These are phyloP conservation scores for Magallana ariakensis DNA, from an alignment of 1,140 invertebrate genomes.

Conservation along the genomic window DNA sequence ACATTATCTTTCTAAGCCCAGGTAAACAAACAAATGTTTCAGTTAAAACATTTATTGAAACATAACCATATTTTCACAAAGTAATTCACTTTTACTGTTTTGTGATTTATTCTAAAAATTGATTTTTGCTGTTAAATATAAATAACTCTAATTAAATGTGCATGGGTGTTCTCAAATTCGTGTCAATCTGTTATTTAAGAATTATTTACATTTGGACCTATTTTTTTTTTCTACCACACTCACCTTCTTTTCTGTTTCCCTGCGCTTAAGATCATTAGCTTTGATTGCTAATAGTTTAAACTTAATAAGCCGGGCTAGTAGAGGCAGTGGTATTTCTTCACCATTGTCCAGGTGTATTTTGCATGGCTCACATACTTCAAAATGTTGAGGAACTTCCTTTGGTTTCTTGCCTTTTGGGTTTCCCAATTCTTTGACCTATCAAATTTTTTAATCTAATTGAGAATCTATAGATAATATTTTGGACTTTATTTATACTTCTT, in stretches of 20 bases:
- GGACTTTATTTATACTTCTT: too few species aligned
- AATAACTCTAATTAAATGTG: neutral
- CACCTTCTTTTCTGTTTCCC: conserved; percentile 75
- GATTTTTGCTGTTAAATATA: too few species aligned
- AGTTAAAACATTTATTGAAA: too few species aligned
- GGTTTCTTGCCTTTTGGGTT: conserved; percentile 78
- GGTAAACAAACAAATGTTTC: too few species aligned
- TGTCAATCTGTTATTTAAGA: neutral
- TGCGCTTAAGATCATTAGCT: conserved; percentile 72
- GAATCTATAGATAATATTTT: too few species aligned
- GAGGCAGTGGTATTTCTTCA: conserved; percentile 74
- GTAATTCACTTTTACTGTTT: too few species aligned
- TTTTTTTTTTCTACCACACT: neutral
- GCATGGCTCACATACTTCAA: conserved; percentile 77
- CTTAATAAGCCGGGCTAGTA: conserved; percentile 77
- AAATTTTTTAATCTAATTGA: neutral
- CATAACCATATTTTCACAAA: too few species aligned
- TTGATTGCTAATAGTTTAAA: conserved; percentile 76
- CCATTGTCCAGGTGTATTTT: conserved; percentile 75
- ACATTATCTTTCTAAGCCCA: too few species aligned
- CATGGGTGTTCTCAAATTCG: neutral
- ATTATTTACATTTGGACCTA: neutral
- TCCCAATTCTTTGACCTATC: conserved; percentile 75
- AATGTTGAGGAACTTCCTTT: conserved; percentile 74
- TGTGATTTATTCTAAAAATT: too few species aligned